phyloP scores from a whole-genome alignment of 1,140 invertebrate genomes.

The Drosophila sp. region DNA sequence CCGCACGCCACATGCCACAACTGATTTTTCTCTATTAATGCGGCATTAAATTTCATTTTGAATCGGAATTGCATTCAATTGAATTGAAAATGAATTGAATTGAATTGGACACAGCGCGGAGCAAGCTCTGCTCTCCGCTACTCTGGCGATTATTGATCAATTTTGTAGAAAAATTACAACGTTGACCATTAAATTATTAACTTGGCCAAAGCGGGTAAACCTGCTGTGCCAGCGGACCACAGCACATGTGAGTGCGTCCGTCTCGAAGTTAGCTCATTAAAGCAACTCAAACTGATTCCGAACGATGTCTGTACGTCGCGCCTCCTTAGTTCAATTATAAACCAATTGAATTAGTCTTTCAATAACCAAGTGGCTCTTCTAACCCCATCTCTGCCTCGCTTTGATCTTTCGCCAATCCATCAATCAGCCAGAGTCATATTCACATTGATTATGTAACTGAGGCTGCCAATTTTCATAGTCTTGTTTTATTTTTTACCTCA shows the following conservation, averaged over 20 bases:
- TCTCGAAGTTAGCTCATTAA: constrained; percentile 65
- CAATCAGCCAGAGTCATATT: constrained; percentile 59
- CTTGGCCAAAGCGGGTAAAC: constrained; percentile 62
- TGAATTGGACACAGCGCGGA: constrained; percentile 53
- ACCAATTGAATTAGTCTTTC: constrained; percentile 76
- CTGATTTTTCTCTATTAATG: constrained; percentile 65
- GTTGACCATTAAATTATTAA: constrained; percentile 81
- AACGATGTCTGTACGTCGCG: constrained; percentile 40
- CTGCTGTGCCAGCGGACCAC: constrained; percentile 58
- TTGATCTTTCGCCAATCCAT: constrained; percentile 64
- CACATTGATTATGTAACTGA: constrained; percentile 61
- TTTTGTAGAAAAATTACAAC: constrained; percentile 72
- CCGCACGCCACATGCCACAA: constrained; percentile 47
- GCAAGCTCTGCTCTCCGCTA: background rate
- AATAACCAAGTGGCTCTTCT: constrained; percentile 33
- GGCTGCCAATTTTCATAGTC: constrained; percentile 66
- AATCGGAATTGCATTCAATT: constrained; percentile 67
- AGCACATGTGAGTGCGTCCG: constrained; percentile 47
- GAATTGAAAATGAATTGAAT: constrained; percentile 63
- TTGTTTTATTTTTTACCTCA: constrained; percentile 19
- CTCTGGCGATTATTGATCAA: constrained; percentile 61
- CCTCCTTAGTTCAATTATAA: constrained; percentile 81
- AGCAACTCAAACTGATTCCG: constrained; percentile 44
- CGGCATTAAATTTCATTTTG: constrained; percentile 74
- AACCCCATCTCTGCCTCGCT: constrained; percentile 4